phyloP scores from a whole-genome alignment of 2,113 vertebrate species.

The Laterallus jamaicensis region DNA sequence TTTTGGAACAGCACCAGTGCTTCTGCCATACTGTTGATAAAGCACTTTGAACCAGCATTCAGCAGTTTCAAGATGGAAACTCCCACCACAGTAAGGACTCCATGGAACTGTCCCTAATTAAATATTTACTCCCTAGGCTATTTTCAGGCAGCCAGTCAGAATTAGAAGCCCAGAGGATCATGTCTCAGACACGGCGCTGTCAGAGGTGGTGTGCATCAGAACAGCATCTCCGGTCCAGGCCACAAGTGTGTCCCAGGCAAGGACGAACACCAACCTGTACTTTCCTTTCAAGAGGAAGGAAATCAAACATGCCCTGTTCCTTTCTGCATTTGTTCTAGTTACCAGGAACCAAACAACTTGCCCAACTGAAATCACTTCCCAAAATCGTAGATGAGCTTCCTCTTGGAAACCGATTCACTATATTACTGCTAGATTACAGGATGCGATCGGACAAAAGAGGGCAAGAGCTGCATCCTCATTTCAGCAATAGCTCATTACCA shows the following conservation, averaged over 20 bases:
- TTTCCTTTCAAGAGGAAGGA: background rate
- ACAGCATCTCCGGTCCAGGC: background rate
- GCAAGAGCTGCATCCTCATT: background rate
- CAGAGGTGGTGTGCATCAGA: background rate
- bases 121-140: background rate
- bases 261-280: background rate
- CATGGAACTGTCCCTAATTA: background rate
- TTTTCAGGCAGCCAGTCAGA: background rate
- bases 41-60: background rate
- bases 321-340: background rate
- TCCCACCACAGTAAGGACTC: background rate
- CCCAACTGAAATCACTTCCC: background rate
- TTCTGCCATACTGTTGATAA: background rate
- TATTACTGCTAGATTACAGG: background rate
- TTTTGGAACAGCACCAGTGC: background rate
- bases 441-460: background rate
- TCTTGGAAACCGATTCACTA: background rate
- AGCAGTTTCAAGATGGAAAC: background rate
- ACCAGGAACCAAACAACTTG: background rate
- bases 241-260: background rate
- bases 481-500: background rate
- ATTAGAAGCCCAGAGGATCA: background rate
- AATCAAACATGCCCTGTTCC: background rate
- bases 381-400: background rate
- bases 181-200: fast-evolving